Conservation (phyloP, 2,888 invertebrate genomes). For the Mesochorus sp. region DNA sequence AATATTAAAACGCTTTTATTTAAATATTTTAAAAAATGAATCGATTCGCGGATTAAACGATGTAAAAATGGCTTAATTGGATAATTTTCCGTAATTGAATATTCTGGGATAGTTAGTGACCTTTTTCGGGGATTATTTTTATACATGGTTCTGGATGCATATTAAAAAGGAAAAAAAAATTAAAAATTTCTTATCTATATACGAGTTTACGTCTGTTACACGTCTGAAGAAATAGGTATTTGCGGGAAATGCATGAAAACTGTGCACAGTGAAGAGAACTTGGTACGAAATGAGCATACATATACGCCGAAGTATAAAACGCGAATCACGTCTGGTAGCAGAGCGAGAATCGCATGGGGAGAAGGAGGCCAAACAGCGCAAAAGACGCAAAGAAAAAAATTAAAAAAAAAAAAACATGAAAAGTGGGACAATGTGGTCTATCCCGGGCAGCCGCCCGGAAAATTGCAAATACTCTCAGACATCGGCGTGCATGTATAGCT, state of each 20-base stretch:
- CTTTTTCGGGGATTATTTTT: neutral
- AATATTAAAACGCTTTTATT: no score
- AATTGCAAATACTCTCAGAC: slow-evolving; percentile 78
- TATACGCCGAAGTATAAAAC: slow-evolving; percentile 42
- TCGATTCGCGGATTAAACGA: no score
- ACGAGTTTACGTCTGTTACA: slow-evolving; percentile 24
- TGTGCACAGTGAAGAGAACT: slow-evolving; percentile 36
- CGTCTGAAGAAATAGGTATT: slow-evolving; percentile 28
- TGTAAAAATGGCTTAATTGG: no score
- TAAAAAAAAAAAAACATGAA: slow-evolving; percentile 9
- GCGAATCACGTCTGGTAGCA: slow-evolving; percentile 50
- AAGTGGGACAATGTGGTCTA: slow-evolving; percentile 64
- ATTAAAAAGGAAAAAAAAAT: no score
- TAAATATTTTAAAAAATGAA: no score
- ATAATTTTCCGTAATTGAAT: no score
- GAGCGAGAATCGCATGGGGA: slow-evolving; percentile 28
- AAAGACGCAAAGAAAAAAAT: slow-evolving; percentile 4
- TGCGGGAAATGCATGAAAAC: slow-evolving; percentile 46
- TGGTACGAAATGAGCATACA: slow-evolving; percentile 51
- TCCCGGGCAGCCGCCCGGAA: slow-evolving; percentile 74
- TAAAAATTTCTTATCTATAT: slow-evolving; percentile 29
- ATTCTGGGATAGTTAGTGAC: no score
- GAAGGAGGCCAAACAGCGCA: slow-evolving; percentile 14
- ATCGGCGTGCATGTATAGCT: slow-evolving; percentile 60
- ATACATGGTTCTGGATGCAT: no score